phyloP scores from a whole-genome alignment of 2,888 invertebrate species.

The Torymus aiolomorphi region DNA sequence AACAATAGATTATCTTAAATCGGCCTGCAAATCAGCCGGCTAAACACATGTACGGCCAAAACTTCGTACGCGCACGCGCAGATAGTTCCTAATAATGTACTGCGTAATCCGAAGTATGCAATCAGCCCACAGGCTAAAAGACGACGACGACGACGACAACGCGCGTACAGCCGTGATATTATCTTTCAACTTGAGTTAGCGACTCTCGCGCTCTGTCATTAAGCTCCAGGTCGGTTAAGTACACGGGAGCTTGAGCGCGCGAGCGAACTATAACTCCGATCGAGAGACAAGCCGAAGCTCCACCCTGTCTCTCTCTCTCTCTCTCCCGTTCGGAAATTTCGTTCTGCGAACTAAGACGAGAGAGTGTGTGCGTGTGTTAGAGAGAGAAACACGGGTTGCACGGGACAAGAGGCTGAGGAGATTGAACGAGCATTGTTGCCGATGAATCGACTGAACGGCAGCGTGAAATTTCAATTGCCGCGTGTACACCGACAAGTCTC shows the following conservation, averaged over 20 bases:
- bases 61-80: no score
- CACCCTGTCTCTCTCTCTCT: neutral
- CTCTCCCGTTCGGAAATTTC: conserved; percentile 23
- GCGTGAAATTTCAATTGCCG: conserved; percentile 1
- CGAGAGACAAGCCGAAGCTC: neutral
- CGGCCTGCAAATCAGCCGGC: neutral
- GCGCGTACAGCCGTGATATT: conserved; percentile 6
- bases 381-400: neutral
- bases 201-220: conserved; percentile 27
- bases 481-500: neutral
- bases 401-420: neutral
- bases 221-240: conserved; percentile 12
- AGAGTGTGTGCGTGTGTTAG: no score
- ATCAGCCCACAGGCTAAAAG: neutral
- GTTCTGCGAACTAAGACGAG: neutral
- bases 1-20: neutral
- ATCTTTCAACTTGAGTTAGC: conserved; percentile 37
- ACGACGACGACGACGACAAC: no score
- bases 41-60: no score
- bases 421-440: neutral
- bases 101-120: conserved; percentile 21
- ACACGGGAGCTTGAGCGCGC: neutral
- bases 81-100: no score
- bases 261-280: conserved; percentile 20
- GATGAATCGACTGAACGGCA: neutral